Evolutionary conservation across 2,113 vertebrate species (phyloP), one percentile per base, ranked within the genome.

Genomic region (Neodontobutis hainanensis): DNA sequence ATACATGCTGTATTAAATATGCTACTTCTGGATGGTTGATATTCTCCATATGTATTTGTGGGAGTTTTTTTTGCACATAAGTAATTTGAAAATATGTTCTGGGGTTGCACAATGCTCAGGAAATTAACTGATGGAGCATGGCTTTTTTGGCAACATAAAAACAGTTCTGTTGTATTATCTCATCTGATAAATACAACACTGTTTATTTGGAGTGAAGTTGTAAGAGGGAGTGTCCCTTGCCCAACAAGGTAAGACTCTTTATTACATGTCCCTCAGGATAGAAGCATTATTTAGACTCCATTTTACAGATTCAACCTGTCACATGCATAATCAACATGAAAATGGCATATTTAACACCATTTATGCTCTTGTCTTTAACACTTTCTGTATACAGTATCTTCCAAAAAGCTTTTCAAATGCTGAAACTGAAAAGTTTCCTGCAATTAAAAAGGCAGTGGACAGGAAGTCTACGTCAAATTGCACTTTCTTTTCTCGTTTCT

Each of bases 151-250:
- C 66, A 49, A 53, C 58, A 35, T 16, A 66, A 61, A 70, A 75
- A 70, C 55, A 42, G 68, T 65, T 38, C 56, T 43, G 66, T 77
- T 75, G 64, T 74, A 64, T 66, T 84, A 79, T 84, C 78, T 84
- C 57, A 67, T 84, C 78, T 55, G 78, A 75, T 72, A 70, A 78
- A 80, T 69, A 51, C 75, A 61, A 46, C 59, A 56, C 19, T 89
- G 88, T 92, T 90, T 91, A 87, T 86, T 83, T 86, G 67, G 71
- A 75, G 73, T 47, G 65, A 84, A 88, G 87, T 87, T 88, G 85
- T 61, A 67, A 62, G 68, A 55, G 15, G 77, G 75, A 67, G 49
- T 68, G 27, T 71, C 83, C 82, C 78, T 71, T 61, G 63, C 53
- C 6, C 66, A 81, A 44, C 65, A 77, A 78, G 85, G 88, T 89